Evolutionary conservation across 2,888 invertebrate species (phyloP).

Genomic region (Metopia argyrocephala): DNA sequence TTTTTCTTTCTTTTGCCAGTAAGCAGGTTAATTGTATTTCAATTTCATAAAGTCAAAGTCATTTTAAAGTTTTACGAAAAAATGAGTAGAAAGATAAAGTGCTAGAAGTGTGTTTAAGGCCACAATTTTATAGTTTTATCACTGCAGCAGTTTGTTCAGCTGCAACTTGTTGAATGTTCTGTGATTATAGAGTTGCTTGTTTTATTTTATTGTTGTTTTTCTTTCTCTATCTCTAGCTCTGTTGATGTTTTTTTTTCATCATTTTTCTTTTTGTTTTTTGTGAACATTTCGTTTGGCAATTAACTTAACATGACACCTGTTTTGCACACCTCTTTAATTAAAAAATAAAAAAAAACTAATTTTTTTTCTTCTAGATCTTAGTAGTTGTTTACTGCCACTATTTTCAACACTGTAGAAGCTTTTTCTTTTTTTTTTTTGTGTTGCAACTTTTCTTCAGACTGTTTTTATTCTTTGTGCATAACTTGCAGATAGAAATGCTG

Average conservation of each 20-base stretch:
- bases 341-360: not conserved
- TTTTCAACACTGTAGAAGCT: conserved; percentile 10
- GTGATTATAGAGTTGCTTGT: conserved; percentile 19
- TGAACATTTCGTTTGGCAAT: conserved; percentile 61
- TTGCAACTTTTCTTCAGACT: not conserved
- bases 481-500: not conserved
- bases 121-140: conserved; percentile 48
- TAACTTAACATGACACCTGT: conserved; percentile 65
- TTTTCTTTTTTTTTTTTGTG: not conserved
- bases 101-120: conserved; percentile 47
- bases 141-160: conserved; percentile 57
- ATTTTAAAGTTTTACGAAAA: conserved; percentile 33
- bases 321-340: conserved; percentile 62
- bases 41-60: conserved; percentile 55
- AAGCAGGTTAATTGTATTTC: conserved; percentile 64
- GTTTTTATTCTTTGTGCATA: not conserved
- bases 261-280: conserved; percentile 18
- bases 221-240: no score
- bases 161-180: conserved; percentile 51
- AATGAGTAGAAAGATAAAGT: conserved; percentile 15
- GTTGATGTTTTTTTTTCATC: not conserved
- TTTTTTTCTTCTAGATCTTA: conserved; percentile 2
- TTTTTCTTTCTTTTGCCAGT: conserved; percentile 11
- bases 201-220: not conserved
- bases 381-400: conserved; percentile 15